Base-by-base conservation (phyloP, 2,888 invertebrate species). In the Idaea biselata region DNA sequence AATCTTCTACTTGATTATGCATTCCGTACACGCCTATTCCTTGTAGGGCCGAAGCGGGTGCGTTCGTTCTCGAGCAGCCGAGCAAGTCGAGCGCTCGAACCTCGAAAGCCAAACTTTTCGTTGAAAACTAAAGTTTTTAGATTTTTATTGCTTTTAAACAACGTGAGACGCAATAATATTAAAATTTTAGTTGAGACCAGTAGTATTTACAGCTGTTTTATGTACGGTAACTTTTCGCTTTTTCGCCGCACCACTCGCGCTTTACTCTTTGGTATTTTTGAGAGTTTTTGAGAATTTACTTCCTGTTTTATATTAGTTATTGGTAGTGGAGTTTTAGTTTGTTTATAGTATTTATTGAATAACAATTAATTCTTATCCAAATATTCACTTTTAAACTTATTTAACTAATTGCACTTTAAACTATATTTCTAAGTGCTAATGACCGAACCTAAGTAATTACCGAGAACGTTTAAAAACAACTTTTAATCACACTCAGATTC, bases 1-100 rank as follows among this genome's bases (percentile, higher is more conserved):
- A 92, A 91, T 91, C 88, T 88, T 80, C 85, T 82, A 78, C 85
- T 87, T 80, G 86, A 91, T 92, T 92, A 91, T 92, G 83, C 91
- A 92, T 90, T 89, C 91, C 80, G 86, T 75, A 82, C 91, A 91
- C 91, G 91, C 91, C 91, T 82, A 85, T 91, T 91, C 87, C 89
- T 88, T 91, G 91, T 90, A 87, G 86, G 86, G 84, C 80, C 74
- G 79, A 79, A 81, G 79, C 77, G 82, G 83, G 82, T 84, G 85
- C 83, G 86, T 86, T 84, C 83, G 81, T 57, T n/a, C 31, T n/a
- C 63, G 61, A 6, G 56, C 55, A 81, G 84, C 84, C 79, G 73
- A 78, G 81, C 44, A 56, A 58, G 55, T 58, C 60, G 58, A 60
- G 75, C 77, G 74, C 78, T 79, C 81, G 75, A 83, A 82, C 83